A percentile compares a stretch with the other conserved stretches of the same genome.
Conservation (phyloP, 2,113 vertebrate genomes). For the Lophotis ruficrista region DNA sequence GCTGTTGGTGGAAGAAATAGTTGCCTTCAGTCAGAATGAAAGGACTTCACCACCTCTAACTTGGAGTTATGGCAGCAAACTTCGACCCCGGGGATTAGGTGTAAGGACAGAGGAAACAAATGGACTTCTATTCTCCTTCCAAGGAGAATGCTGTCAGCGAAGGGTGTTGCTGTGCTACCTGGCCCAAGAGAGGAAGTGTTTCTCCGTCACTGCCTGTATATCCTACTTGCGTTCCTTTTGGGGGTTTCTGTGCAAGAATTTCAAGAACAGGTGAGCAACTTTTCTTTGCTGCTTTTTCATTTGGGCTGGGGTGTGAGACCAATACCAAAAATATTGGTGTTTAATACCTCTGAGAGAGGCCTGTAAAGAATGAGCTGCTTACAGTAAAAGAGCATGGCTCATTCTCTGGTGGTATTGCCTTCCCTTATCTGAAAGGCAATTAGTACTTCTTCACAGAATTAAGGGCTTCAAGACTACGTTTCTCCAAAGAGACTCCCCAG, state of each 20-base stretch:
- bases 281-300: background rate
- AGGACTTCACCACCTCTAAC: background rate
- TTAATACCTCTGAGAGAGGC: background rate
- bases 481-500: background rate
- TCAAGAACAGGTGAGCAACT: background rate
- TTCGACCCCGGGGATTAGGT: background rate
- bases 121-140: conserved; percentile 5
- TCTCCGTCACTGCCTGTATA: background rate
- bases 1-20: background rate
- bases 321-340: background rate
- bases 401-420: background rate
- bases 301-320: background rate
- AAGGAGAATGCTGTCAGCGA: background rate
- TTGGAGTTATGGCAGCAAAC: background rate
- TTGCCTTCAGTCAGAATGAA: background rate
- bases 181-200: background rate
- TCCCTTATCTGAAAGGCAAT: background rate
- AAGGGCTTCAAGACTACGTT: background rate
- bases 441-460: background rate
- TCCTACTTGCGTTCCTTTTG: background rate
- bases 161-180: background rate
- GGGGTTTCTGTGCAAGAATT: background rate
- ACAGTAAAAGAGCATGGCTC: accelerated
- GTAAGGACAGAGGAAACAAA: conserved; percentile 13
- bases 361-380: background rate